phyloP scores from a whole-genome alignment of 2,888 invertebrate species.

The Clanis bilineata region DNA sequence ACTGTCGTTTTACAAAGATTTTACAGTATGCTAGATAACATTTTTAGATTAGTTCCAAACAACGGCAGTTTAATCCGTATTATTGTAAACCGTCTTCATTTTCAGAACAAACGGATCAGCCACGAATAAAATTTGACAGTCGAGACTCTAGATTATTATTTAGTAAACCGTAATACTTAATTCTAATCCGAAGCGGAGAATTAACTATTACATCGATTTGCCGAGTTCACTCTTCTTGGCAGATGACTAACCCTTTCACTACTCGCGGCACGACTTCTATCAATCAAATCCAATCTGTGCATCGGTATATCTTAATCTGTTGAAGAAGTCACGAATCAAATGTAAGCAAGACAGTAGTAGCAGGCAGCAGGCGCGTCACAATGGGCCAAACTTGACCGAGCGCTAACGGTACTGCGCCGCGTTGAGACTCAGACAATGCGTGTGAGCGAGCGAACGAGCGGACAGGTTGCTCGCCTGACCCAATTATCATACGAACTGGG shows the following conservation, averaged over 20 bases:
- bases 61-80: background rate
- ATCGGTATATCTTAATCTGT: background rate
- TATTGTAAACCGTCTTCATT: background rate
- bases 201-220: background rate
- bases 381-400: slow-evolving; percentile 76
- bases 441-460: slow-evolving; percentile 50
- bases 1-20: no score
- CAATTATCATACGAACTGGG: slow-evolving; percentile 73
- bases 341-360: slow-evolving; percentile 12
- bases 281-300: background rate
- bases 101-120: no score
- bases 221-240: background rate
- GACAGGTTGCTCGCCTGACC: slow-evolving; percentile 80
- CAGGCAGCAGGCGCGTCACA: slow-evolving; percentile 50
- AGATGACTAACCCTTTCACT: background rate
- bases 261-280: background rate
- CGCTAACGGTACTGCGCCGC: slow-evolving; percentile 67
- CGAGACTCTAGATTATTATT: background rate
- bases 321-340: slow-evolving; percentile 2
- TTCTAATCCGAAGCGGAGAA: background rate
- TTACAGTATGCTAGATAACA: background rate
- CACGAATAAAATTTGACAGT: no score
- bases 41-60: background rate
- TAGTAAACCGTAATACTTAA: background rate
- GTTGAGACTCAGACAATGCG: slow-evolving; percentile 71